A percentile compares a stretch with the other conserved stretches of the same genome.
phyloP scores from a whole-genome alignment of 2,888 invertebrate species.

The Netelia fuscicornis region DNA sequence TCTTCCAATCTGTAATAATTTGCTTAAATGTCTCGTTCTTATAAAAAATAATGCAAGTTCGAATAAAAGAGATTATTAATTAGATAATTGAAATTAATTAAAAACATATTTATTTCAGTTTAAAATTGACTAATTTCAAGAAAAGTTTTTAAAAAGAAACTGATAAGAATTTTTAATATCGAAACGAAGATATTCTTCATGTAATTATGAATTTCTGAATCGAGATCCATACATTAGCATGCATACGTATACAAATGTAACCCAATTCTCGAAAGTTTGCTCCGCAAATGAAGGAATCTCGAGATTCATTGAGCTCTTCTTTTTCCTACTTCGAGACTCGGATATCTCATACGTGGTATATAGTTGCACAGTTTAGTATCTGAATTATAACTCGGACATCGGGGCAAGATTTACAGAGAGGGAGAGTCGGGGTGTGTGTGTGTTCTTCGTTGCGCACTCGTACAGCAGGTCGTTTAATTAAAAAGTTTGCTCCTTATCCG shows the following conservation, averaged over 20 bases:
- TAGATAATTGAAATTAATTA: no score
- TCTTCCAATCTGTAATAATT: not conserved
- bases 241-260: not conserved
- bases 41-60: no score
- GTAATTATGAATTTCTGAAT: not conserved
- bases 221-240: not conserved
- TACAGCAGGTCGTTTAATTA: constrained; percentile 65
- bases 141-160: no score
- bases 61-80: no score
- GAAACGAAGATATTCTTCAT: not conserved
- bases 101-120: no score
- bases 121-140: no score
- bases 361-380: not conserved
- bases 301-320: not conserved
- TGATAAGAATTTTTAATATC: not conserved
- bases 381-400: constrained; percentile 1
- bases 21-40: not conserved
- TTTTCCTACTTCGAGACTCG: constrained; percentile 23
- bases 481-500: constrained; percentile 65
- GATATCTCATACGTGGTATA: constrained; percentile 24
- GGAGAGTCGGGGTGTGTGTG: not conserved
- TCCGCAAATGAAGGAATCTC: not conserved
- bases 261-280: not conserved
- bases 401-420: constrained; percentile 52
- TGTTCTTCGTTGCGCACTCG: constrained; percentile 42